Evolutionary conservation across 2,113 vertebrate genomes (phyloP).

Genomic region (Ochotona curzoniae): DNA sequence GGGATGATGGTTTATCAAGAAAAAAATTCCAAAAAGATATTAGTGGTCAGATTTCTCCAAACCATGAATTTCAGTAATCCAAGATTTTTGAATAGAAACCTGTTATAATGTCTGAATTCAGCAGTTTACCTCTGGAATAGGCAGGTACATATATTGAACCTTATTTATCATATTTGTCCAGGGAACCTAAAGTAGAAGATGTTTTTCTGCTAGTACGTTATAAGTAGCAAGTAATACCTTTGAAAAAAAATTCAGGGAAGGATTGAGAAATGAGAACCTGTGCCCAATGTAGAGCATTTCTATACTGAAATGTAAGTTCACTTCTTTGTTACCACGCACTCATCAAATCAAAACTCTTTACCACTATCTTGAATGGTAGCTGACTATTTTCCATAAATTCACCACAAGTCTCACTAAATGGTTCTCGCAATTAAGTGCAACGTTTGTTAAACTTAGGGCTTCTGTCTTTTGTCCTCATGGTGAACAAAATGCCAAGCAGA

Average conservation of each 20-base stretch:
- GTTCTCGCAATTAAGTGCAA: fast-evolving
- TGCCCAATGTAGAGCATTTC: not conserved
- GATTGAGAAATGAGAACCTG: not conserved
- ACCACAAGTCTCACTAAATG: not conserved
- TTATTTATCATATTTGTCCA: not conserved
- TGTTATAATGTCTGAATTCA: not conserved
- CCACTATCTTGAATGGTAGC: not conserved
- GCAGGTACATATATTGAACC: not conserved
- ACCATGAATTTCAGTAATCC: not conserved
- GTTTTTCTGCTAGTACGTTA: not conserved
- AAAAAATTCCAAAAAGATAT: conserved; percentile 33
- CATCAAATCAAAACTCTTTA: not conserved
- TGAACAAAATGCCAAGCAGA: not conserved
- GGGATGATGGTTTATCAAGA: conserved; percentile 35
- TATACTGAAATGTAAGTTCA: not conserved
- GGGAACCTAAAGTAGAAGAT: not conserved
- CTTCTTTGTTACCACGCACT: not conserved
- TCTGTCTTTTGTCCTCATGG: not conserved
- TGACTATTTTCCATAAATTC: not conserved
- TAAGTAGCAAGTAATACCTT: not conserved
- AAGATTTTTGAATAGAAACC: not conserved
- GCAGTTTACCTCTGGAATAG: not conserved
- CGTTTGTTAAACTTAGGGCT: not conserved
- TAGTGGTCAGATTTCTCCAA: not conserved
- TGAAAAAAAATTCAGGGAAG: not conserved